Evolutionary conservation across 2,797 vertebrate species (phyloP).

Genomic region (Enteromius anoplus): DNA sequence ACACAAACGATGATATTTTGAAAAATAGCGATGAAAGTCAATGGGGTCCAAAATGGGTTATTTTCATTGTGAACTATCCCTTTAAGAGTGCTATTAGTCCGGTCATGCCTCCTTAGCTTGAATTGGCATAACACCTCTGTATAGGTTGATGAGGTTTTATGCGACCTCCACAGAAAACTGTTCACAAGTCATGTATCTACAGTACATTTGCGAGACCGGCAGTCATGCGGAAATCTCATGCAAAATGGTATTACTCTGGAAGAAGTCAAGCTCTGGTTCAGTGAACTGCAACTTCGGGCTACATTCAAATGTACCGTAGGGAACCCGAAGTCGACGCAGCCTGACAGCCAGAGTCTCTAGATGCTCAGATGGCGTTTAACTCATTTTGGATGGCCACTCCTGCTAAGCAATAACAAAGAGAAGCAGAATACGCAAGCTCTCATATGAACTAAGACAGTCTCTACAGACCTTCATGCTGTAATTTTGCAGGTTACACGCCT

Average conservation of each 20-base stretch:
- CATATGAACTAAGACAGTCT: slow-evolving; percentile 10
- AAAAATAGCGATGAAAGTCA: slow-evolving; percentile 3
- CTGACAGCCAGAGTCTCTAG: slow-evolving; percentile 36
- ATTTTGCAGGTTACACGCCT: not conserved
- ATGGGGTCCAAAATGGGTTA: not conserved
- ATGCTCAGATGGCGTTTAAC: slow-evolving; percentile 39
- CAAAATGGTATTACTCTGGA: slow-evolving; percentile 49
- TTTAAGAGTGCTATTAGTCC: slow-evolving; percentile 5
- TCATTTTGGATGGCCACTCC: slow-evolving; percentile 38
- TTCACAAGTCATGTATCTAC: slow-evolving; percentile 22
- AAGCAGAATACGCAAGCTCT: slow-evolving; percentile 8
- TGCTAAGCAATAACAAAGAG: slow-evolving; percentile 30
- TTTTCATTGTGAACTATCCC: not conserved
- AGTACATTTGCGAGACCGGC: not conserved
- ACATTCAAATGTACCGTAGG: slow-evolving; percentile 33
- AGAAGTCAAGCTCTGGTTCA: slow-evolving; percentile 38
- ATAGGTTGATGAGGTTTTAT: slow-evolving; percentile 39
- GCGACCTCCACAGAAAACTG: slow-evolving; percentile 19
- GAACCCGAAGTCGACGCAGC: slow-evolving; percentile 27
- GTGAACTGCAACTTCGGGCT: slow-evolving; percentile 38
- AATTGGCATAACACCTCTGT: slow-evolving; percentile 1
- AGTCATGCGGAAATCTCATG: slow-evolving; percentile 35
- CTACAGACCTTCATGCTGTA: not conserved
- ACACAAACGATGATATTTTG: not conserved
- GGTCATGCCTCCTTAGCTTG: not conserved